These are phyloP conservation scores for Drosophila differens DNA, from an alignment of 2,888 invertebrate genomes.

Conservation along the genomic window DNA sequence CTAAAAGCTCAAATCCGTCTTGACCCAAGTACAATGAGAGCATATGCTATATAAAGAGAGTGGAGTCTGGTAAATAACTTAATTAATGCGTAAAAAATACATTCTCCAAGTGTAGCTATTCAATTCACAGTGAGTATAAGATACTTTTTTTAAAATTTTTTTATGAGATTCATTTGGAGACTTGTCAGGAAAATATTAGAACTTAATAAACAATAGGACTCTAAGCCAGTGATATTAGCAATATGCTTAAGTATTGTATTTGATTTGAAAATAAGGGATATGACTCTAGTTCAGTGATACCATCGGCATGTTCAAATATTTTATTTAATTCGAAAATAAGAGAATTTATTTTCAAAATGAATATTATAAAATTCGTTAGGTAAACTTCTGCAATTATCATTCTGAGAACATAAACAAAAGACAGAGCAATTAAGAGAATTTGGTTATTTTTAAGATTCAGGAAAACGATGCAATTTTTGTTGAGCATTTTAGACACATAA, in stretches of 20 bases:
- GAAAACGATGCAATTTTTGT: neutral
- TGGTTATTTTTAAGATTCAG: neutral
- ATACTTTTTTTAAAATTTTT: too few species aligned
- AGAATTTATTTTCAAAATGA: neutral
- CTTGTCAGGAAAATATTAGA: neutral
- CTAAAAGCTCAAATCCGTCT: constrained; percentile 38
- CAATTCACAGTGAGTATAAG: neutral
- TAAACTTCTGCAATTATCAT: neutral
- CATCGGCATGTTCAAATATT: neutral
- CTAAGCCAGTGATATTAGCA: neutral
- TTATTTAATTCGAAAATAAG: neutral
- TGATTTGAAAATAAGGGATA: neutral
- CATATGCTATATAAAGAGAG: neutral
- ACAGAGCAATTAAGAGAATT: neutral
- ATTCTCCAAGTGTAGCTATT: neutral
- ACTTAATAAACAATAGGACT: neutral
- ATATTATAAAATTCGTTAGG: neutral
- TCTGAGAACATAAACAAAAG: neutral
- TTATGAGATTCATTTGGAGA: neutral
- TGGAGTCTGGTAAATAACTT: constrained; percentile 5
- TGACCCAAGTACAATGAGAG: neutral
- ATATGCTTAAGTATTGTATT: neutral
- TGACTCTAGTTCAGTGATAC: neutral
- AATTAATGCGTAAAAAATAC: constrained; percentile 10
- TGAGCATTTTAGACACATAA: neutral